A percentile compares a stretch with the other conserved stretches of the same genome.
Evolutionary conservation across 2,888 invertebrate genomes (phyloP).

Genomic region (Neoscelio sp.): DNA sequence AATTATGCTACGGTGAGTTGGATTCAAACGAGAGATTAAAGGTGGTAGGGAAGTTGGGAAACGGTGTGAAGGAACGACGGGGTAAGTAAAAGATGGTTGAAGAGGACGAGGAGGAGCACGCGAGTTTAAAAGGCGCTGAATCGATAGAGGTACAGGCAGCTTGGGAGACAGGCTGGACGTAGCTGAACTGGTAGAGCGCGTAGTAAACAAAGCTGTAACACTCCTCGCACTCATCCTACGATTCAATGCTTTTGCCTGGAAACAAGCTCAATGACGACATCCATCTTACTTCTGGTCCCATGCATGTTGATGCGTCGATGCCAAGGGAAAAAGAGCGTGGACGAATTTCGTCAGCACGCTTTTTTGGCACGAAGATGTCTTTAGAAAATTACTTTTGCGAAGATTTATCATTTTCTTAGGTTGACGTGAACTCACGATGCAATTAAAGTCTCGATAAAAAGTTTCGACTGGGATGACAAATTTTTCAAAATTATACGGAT

Average conservation of each 20-base stretch:
- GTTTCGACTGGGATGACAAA: no score
- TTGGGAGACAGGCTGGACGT: slow-evolving; percentile 82
- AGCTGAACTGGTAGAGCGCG: slow-evolving; percentile 80
- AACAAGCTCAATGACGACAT: slow-evolving; percentile 70
- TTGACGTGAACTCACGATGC: no score
- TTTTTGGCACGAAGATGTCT: slow-evolving; percentile 46
- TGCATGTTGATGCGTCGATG: slow-evolving; percentile 77
- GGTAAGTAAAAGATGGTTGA: slow-evolving; percentile 20
- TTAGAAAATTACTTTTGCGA: slow-evolving; percentile 24
- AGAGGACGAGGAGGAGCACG: slow-evolving; percentile 33
- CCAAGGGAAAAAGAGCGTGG: slow-evolving; percentile 41
- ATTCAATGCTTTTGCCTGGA: slow-evolving; percentile 79
- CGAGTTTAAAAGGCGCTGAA: slow-evolving; percentile 48
- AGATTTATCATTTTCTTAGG: slow-evolving; percentile 42
- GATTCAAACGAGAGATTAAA: no score
- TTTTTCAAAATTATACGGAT: no score
- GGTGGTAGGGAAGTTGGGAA: no score
- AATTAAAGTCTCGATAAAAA: no score
- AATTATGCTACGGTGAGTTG: no score
- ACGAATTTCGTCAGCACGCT: slow-evolving; percentile 32
- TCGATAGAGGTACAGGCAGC: slow-evolving; percentile 62
- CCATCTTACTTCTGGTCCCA: slow-evolving; percentile 74
- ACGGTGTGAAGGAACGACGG: background rate
- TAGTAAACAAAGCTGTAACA: slow-evolving; percentile 83
- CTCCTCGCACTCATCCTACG: slow-evolving; percentile 80